Evolutionary conservation across 2,888 invertebrate genomes (phyloP), one percentile per base, ranked within the genome.

Genomic region (Tachina grossa): DNA sequence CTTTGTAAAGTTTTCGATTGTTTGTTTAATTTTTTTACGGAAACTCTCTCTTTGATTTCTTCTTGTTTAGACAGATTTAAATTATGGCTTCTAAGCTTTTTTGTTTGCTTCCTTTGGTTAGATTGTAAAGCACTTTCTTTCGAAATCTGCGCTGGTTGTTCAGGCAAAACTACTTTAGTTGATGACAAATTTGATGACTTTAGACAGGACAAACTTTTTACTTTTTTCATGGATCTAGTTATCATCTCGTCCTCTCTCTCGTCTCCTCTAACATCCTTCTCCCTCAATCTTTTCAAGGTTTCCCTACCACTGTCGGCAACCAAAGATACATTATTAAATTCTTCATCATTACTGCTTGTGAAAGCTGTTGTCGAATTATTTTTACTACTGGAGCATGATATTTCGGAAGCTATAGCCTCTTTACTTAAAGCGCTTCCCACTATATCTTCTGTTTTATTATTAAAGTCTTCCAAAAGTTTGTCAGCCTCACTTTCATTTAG

Each of bases 381-480:
- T 66, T 31, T 39, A 39, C 2, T 49, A 39, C 0, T 8, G 2
- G 45, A 53, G 11, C 49, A 22, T 51, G 51, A 45, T 22, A 0
- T 5, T 49, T 19, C 8, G 1, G 22, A 41, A 13, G 0, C 6
- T 45, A 41, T 1, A 0, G 72, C 0, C 45, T 63, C 65, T 72
- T 66, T 83, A 53, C 47, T 77, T 39, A 83, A 59, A 14, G 66
- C 19, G 14, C 11, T 53, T 41, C 45, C 83, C 0, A 72, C 83
- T 39, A 72, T 77, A 39, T 83, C 51, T 13, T 77, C 66, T 0
- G 77, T 59, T 72, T 66, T 77, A 51, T 83, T 49, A 39, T 83
- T 71, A 31, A 83, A 83, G 41, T 83, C 66, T 19, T 72, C 66
- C 19, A 77, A 61, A 43, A 83, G 49, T 59, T 83, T 77, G n/a